A percentile compares a stretch with the other conserved stretches of the same genome.
Evolutionary conservation across 2,888 invertebrate genomes (phyloP).

Genomic region (Polymixis lichenea): DNA sequence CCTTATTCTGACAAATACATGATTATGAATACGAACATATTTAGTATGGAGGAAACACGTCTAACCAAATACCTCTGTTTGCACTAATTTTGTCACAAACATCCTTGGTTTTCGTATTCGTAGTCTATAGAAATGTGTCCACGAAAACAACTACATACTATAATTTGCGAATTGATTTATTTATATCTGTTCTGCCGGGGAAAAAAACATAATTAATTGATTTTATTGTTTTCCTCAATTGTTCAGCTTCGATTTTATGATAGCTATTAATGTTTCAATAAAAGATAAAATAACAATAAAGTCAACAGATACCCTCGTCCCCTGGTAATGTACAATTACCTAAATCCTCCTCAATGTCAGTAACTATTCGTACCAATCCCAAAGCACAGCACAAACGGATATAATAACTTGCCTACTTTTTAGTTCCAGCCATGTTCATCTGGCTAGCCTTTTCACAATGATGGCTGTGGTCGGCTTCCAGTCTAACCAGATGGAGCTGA

Average conservation of each 20-base stretch:
- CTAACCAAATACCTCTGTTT: too few relatives aligned
- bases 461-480: not conserved
- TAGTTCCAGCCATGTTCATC: not conserved
- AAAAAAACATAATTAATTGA: slow-evolving; percentile 16
- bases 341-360: not conserved
- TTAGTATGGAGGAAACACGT: too few relatives aligned
- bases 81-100: too few relatives aligned
- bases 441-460: too few relatives aligned
- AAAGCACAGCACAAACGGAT: not conserved
- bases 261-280: slow-evolving; percentile 15
- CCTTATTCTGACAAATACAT: too few relatives aligned
- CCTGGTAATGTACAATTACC: not conserved
- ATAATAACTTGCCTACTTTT: not conserved
- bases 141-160: not conserved
- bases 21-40: too few relatives aligned
- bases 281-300: slow-evolving; percentile 12
- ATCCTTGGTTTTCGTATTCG: too few relatives aligned
- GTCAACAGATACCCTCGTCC: not conserved
- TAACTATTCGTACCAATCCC: not conserved
- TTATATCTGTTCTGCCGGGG: not conserved
- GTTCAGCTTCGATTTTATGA: slow-evolving; percentile 20
- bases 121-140: too few relatives aligned
- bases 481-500: too few relatives aligned
- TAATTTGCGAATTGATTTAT: slow-evolving; percentile 5
- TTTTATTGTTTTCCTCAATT: slow-evolving; percentile 34